Evolutionary conservation across 2,888 invertebrate genomes (phyloP).

Genomic region (Spialia ferax): DNA sequence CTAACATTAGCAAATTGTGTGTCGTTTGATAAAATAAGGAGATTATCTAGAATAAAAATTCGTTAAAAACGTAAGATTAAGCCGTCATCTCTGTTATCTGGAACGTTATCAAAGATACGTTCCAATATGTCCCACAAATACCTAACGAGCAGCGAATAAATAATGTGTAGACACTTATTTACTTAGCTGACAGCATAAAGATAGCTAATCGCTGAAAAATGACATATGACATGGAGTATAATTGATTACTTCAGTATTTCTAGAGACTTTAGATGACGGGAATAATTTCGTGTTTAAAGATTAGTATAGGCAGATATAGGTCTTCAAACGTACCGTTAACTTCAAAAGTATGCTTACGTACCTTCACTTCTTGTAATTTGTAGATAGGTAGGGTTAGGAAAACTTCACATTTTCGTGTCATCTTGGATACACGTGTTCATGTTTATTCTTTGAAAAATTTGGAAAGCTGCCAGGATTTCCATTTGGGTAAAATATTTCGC

Average conservation of each 20-base stretch:
- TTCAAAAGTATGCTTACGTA: neutral
- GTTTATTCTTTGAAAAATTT: slow-evolving; percentile 10
- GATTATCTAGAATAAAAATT: slow-evolving; percentile 75
- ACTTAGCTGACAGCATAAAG: slow-evolving; percentile 68
- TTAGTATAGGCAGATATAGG: slow-evolving; percentile 13
- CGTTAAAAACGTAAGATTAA: slow-evolving; percentile 82
- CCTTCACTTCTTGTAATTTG: slow-evolving; percentile 24
- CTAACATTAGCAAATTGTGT: slow-evolving; percentile 36
- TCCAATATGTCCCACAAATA: slow-evolving; percentile 63
- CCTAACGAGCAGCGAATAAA: slow-evolving; percentile 71
- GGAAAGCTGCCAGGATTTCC: slow-evolving; percentile 19
- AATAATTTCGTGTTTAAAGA: slow-evolving; percentile 19
- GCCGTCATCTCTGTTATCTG: slow-evolving; percentile 82
- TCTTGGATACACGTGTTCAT: neutral
- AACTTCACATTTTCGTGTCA: neutral
- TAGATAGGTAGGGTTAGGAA: slow-evolving; percentile 7
- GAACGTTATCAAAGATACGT: slow-evolving; percentile 68
- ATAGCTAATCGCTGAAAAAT: slow-evolving; percentile 61
- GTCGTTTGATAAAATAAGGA: slow-evolving; percentile 53
- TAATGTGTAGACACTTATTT: slow-evolving; percentile 55
- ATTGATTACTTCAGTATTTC: slow-evolving; percentile 41
- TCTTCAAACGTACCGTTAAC: slow-evolving; percentile 6
- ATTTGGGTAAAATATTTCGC: slow-evolving; percentile 25
- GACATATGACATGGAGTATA: slow-evolving; percentile 61
- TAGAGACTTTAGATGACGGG: slow-evolving; percentile 18